Base-by-base conservation (phyloP, 1,140 invertebrate species). In the Drosophila hydei region DNA sequence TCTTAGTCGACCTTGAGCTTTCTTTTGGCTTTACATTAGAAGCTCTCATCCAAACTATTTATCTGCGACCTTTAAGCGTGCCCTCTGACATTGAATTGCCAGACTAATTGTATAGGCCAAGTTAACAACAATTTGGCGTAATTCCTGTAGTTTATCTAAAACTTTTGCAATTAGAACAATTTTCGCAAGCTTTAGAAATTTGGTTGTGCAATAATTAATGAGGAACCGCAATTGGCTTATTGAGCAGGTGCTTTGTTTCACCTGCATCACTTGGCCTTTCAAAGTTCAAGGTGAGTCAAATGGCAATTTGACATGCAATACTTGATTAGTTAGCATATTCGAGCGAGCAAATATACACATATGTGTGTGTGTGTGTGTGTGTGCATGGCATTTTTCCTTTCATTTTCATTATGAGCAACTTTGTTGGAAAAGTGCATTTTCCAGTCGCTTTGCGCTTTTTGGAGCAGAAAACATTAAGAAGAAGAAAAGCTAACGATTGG, bases 391-490 rank as follows among this genome's bases (percentile, higher is more conserved):
- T 33, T 62, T 59, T 50, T 40, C 70, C 81, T 85, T 85, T 85
- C 77, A 70, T 73, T 87, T 83, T 88, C 72, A 79, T 64, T 68
- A 56, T n/a, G 40, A 16, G 30, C 50, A 55, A 69, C 33, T 42
- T 68, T 58, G 55, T 68, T 72, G 67, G 67, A 67, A 79, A 84
- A 76, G 67, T n/a, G n/a, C n/a, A 81, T 81, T 88, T 88, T 79
- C 68, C 79, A 88, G 75, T 59, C 83, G 72, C 76, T 89, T 88
- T 88, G 78, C 77, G 84, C 75, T 88, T 89, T 88, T 88, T 89
- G 84, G 83, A 88, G 83, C 84, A 88, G 75, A 88, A 88, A 87
- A 71, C 38, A 77, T 75, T 75, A 70, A 54, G 67, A 43, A 60
- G 67, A 45, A 56, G 59, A 54, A 56, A 52, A 23, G 42, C 36